phyloP scores from a whole-genome alignment of 2,888 invertebrate genomes.

The Rosalia funebris region DNA sequence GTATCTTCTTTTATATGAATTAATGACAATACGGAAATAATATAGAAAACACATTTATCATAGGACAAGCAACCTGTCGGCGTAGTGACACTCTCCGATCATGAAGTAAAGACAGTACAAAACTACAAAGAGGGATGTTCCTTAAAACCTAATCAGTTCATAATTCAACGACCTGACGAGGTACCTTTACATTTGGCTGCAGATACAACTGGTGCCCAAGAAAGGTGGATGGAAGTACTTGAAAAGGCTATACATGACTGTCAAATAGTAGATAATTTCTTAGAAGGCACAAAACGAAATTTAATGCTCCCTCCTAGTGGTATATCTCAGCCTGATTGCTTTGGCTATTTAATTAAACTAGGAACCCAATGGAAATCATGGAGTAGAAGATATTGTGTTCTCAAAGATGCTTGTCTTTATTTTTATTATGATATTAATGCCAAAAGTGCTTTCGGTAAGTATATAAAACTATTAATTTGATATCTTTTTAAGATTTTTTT shows the following conservation, averaged over 20 bases:
- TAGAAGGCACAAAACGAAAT: slow-evolving; percentile 81
- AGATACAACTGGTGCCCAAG: slow-evolving; percentile 73
- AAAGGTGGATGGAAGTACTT: slow-evolving; percentile 69
- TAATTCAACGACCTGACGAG: slow-evolving; percentile 77
- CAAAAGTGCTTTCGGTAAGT: slow-evolving; percentile 85
- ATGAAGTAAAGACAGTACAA: slow-evolving; percentile 72
- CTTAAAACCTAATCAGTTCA: slow-evolving; percentile 73
- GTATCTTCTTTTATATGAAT: too few species aligned
- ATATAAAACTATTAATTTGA: neutral
- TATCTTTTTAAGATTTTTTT: too few species aligned
- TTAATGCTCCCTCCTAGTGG: slow-evolving; percentile 83
- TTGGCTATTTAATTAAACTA: slow-evolving; percentile 90
- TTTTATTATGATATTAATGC: slow-evolving; percentile 91
- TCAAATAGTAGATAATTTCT: slow-evolving; percentile 70
- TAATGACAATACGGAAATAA: too few species aligned
- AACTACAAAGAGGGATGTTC: slow-evolving; percentile 72
- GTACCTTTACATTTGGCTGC: slow-evolving; percentile 82
- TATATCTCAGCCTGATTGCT: slow-evolving; percentile 88
- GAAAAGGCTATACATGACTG: slow-evolving; percentile 77
- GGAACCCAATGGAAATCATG: slow-evolving; percentile 88
- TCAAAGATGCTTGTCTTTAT: slow-evolving; percentile 94
- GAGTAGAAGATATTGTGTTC: slow-evolving; percentile 91
- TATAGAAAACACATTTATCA: too few species aligned
- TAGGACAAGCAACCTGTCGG: slow-evolving; percentile 90
- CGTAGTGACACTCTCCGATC: slow-evolving; percentile 86